phyloP scores from a whole-genome alignment of 2,113 vertebrate genomes.

The Nesospiza acunhae region DNA sequence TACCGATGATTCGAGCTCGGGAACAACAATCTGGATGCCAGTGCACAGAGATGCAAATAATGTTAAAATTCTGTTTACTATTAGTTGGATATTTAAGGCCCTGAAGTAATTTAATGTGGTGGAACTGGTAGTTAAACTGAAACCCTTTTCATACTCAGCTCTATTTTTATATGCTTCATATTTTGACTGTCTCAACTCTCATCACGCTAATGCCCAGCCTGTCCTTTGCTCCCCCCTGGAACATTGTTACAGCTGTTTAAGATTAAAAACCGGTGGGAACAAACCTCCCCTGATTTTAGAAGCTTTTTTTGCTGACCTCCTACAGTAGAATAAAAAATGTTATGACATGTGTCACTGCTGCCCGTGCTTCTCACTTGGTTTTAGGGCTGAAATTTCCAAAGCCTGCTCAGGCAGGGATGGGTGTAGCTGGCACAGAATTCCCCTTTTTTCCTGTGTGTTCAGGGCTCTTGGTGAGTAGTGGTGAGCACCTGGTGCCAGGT shows the following conservation, averaged over 20 bases:
- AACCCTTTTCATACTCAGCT: neutral
- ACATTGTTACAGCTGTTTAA: slow-evolving; percentile 40
- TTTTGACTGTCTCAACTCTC: slow-evolving; percentile 11
- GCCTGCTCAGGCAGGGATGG: neutral
- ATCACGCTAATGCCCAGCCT: neutral
- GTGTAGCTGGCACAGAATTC: neutral
- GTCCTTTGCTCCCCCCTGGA: slow-evolving; percentile 1
- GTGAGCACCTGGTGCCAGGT: neutral
- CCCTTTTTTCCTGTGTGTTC: accelerated
- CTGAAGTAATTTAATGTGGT: neutral
- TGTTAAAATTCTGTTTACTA: neutral
- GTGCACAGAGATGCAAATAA: neutral
- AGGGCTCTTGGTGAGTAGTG: neutral
- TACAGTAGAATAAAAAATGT: neutral
- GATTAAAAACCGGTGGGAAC: slow-evolving; percentile 39
- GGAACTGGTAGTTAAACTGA: slow-evolving; percentile 1
- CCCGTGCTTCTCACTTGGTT: neutral
- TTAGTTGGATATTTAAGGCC: neutral
- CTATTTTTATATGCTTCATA: slow-evolving; percentile 27
- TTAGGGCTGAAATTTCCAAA: neutral
- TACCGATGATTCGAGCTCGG: accelerated
- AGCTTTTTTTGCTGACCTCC: slow-evolving; percentile 15
- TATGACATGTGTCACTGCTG: slow-evolving; percentile 5
- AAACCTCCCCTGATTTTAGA: slow-evolving; percentile 19
- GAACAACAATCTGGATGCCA: neutral